Conservation (phyloP, 2,797 vertebrate species). For the Cercopithecus diana region DNA sequence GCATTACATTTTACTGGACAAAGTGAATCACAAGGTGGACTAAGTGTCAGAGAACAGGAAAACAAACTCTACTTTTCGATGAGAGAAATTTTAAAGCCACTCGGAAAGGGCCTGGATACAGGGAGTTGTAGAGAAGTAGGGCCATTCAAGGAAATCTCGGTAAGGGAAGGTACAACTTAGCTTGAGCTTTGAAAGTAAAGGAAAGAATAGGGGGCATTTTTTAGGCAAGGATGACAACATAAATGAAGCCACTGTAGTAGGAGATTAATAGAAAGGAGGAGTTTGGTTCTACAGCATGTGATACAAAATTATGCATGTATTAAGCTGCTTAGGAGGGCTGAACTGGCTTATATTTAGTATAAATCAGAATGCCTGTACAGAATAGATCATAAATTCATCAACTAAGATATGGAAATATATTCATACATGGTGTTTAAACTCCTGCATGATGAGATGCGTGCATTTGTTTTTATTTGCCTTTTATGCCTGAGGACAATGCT, state of each 20-base stretch:
- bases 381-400: not conserved
- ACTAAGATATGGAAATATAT: not conserved
- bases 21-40: not conserved
- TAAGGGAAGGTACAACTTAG: not conserved
- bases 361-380: not conserved
- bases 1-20: not conserved
- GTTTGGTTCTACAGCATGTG: not conserved
- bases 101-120: not conserved
- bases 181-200: not conserved
- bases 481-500: not conserved
- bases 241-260: not conserved
- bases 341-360: not conserved
- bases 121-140: not conserved
- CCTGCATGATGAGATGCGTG: not conserved
- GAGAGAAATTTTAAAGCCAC: not conserved
- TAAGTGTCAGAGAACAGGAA: not conserved
- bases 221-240: not conserved
- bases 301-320: not conserved
- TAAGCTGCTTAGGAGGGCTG: not conserved
- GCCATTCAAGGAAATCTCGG: not conserved
- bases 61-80: not conserved
- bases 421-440: not conserved
- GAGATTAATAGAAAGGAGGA: not conserved
- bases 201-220: not conserved
- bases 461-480: not conserved